Evolutionary conservation across 1,140 invertebrate genomes (phyloP), one percentile per base, ranked within the genome.

Genomic region (Homalodisca vitripennis): DNA sequence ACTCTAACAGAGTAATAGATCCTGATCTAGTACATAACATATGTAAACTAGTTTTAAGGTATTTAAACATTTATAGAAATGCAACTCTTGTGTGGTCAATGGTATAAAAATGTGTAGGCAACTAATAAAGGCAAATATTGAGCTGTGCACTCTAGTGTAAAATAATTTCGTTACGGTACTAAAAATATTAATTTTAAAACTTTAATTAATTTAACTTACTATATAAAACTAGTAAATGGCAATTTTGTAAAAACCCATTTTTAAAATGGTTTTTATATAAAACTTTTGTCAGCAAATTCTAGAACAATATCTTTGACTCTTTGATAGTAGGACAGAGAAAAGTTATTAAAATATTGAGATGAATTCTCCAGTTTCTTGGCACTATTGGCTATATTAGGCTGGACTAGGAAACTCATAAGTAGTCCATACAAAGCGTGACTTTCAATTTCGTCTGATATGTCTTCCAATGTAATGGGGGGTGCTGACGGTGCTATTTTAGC

Each of bases 261-360:
- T 53, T 41, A 10, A 41, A 53, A 14, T 14, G 12, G 12, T 53
- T 22, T 20, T 53, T 65, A 74, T n/a, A 74, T 74, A 57, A 66
- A 74, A 0, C 73, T 69, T 48, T 66, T 66, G 32, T 72, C 67
- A 17, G 71, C 67, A 65, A 71, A 74, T 31, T 71, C 67, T 6
- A 72, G 41, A 0, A 74, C 73, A 20, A 74, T 57, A 14, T 66
- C 34, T 46, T 66, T 68, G 0, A 73, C 60, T 47, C 68, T 62
- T 22, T 71, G 55, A 12, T 24, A 47, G 32, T 74, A 74, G 1
- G 17, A 47, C 0, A 30, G 47, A 14, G 65, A 68, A 29, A 66
- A 34, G 27, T 29, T 55, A 29, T 72, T 60, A 14, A 26, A 27
- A 31, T 57, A 65, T 14, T 20, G 1, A 48, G 20, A 47, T 17